These are phyloP conservation scores for Eclectus roratus DNA, from an alignment of 2,113 vertebrate species.

Conservation along the genomic window DNA sequence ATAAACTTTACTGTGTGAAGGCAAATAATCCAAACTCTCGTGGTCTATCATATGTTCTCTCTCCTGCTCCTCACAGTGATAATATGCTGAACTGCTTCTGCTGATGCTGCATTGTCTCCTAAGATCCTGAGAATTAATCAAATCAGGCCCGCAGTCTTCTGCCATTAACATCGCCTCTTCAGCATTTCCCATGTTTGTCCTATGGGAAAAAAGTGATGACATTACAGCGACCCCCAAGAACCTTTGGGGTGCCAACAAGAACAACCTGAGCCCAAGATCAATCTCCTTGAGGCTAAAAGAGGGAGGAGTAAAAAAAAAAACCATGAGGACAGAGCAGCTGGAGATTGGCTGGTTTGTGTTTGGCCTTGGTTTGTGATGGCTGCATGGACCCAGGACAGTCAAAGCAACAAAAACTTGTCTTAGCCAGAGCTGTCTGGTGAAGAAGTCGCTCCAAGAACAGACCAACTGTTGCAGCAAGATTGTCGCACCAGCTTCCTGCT, in stretches of 20 bases:
- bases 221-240: background rate
- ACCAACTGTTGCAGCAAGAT: background rate
- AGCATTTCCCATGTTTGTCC: background rate
- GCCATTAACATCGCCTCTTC: slow-evolving; percentile 17
- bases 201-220: background rate
- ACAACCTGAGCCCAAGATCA: background rate
- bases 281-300: background rate
- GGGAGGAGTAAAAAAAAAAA: background rate
- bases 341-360: background rate
- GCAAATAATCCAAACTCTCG: slow-evolving; percentile 54
- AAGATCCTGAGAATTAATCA: background rate
- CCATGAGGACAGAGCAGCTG: background rate
- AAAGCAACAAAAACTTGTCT: background rate
- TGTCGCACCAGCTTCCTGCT: background rate
- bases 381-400: background rate
- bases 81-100: background rate
- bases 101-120: background rate
- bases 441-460: background rate
- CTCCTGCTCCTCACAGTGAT: background rate
- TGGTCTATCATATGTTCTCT: background rate
- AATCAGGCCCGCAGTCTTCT: background rate
- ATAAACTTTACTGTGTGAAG: slow-evolving; percentile 42
- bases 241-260: background rate
- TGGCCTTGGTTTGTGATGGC: background rate
- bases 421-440: background rate